A percentile compares a stretch with the other conserved stretches of the same genome.
Conservation (phyloP, 2,888 invertebrate species). For the Orchesella flavescens region DNA sequence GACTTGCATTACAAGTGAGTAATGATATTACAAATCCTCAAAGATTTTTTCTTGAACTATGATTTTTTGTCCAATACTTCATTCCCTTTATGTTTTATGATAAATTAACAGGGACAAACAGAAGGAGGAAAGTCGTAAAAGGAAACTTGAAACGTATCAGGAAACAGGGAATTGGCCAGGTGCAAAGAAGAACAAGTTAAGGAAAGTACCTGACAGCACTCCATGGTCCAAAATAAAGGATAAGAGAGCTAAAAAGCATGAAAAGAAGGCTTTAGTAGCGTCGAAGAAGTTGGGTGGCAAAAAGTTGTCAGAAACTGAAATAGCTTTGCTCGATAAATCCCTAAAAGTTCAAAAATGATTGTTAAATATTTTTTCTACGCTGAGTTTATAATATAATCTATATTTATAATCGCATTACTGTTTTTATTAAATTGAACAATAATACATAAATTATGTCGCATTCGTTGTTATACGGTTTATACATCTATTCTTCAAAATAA, state of each 20-base stretch:
- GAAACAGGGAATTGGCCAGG: constrained; percentile 86
- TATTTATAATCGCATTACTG: neutral
- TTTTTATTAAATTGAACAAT: too few species aligned
- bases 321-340: constrained; percentile 82
- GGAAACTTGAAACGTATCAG: constrained; percentile 82
- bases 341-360: neutral
- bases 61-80: neutral
- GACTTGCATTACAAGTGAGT: constrained; percentile 81
- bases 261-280: constrained; percentile 75
- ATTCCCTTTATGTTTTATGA: constrained; percentile 34
- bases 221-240: constrained; percentile 78
- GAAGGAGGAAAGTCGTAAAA: constrained; percentile 82
- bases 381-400: neutral
- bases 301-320: constrained; percentile 82
- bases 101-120: constrained; percentile 79
- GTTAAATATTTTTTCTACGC: neutral
- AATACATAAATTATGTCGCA: too few species aligned
- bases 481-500: neutral
- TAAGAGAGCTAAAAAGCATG: constrained; percentile 76
- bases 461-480: neutral
- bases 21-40: neutral
- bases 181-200: constrained; percentile 78
- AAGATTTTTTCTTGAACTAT: neutral
- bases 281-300: constrained; percentile 75
- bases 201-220: constrained; percentile 74